phyloP scores from a whole-genome alignment of 35 echinoderm and acorn worm genomes.

The Acanthaster planci region DNA sequence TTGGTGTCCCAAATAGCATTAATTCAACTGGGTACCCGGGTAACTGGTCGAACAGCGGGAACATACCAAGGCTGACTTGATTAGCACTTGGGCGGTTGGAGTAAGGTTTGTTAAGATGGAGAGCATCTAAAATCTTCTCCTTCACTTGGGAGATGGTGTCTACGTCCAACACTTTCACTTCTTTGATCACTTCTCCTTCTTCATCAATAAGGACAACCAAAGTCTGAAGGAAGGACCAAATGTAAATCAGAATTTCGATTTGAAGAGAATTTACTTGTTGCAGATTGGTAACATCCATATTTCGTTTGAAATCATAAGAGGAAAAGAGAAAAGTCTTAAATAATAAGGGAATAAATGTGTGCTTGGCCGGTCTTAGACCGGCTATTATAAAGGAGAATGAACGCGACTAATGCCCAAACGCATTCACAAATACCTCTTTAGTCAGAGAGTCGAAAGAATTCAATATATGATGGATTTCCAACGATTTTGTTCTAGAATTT shows the following conservation, averaged over 20 bases:
- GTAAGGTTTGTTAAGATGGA: conserved; percentile 70
- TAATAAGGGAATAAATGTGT: too few relatives aligned
- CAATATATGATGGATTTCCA: too few relatives aligned
- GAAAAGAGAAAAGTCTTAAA: background rate
- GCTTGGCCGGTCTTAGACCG: too few relatives aligned
- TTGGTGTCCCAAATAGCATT: background rate
- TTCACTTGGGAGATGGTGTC: conserved; percentile 78
- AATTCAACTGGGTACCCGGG: background rate
- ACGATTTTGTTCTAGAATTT: too few relatives aligned
- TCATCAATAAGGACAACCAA: conserved; percentile 72
- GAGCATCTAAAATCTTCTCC: conserved; percentile 60
- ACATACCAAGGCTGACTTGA: conserved; percentile 79
- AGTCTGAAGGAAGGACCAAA: conserved; percentile 24
- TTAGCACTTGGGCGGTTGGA: conserved; percentile 34
- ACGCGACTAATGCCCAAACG: background rate
- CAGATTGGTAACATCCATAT: background rate
- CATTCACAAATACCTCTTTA: too few relatives aligned
- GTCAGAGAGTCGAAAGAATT: too few relatives aligned
- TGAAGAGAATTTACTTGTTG: background rate
- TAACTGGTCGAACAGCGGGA: background rate
- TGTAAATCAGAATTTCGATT: background rate
- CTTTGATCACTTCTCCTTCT: conserved; percentile 34
- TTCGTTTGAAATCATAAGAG: background rate
- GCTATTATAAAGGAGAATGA: background rate
- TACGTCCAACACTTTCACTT: conserved; percentile 50